Base-by-base conservation (phyloP, 2,888 invertebrate genomes). In the Stegana nigrithorax region DNA sequence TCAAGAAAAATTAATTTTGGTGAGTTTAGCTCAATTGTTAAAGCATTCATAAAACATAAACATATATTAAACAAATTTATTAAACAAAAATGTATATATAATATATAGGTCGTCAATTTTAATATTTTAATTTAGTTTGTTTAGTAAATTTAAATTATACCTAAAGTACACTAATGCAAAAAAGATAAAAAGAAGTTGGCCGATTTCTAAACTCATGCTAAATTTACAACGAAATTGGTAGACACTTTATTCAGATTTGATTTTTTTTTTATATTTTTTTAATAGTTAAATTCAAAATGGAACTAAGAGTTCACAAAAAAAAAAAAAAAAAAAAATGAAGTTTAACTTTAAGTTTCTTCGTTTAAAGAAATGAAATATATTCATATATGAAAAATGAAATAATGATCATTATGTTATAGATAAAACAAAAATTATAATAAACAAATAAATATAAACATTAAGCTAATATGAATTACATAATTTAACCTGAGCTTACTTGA, bases 81-180 rank as follows among this genome's bases (percentile, higher is more conserved):
- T 27, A 44, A 27, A 64, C 61, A 64, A n/a, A 53, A 36, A 21
- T 65, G 62, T 65, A 69, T 69, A 63, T 63, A 69, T 26, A 51
- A 14, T 59, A 45, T 58, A 26, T 21, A 29, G 42, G 60, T 63
- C 63, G 60, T 51, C 56, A 47, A 39, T 39, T 39, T 39, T n/a
- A 45, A 57, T 59, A 53, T 57, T 62, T 27, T 59, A 45, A 59
- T 61, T 62, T 59, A n/a, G 10, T 12, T 2, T 6, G 5, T 4
- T n/a, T 29, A 23, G 10, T 47, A 47, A 21, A 21, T 1, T 47
- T 12, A 23, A 47, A 12, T 8, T 45, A 7, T 2, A 47, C 12
- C 21, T 47, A 47, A 5, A 10, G n/a, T 5, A 36, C n/a, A 5
- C n/a, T n/a, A 32, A 2, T 32, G 2, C 1, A 32, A 32, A 32